A percentile compares a stretch with the other conserved stretches of the same genome.
phyloP scores from a whole-genome alignment of 37 sponge, comb jelly and placozoan genomes.

The Dysidea cf. avara region DNA sequence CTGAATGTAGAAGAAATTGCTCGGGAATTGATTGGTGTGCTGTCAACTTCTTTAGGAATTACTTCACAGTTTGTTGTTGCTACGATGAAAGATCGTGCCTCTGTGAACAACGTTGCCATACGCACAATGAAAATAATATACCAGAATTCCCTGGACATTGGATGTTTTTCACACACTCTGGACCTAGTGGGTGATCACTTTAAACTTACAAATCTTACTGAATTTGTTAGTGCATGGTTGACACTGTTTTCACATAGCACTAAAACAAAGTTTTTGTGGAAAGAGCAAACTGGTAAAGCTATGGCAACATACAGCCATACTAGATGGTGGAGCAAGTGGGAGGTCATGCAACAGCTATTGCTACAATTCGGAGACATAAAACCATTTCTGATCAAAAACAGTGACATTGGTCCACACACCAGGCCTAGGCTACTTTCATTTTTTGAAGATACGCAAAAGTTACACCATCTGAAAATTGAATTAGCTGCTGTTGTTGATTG shows the following conservation, averaged over 20 bases:
- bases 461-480: slow-evolving; percentile 18
- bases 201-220: slow-evolving; percentile 10
- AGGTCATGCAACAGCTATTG: slow-evolving; percentile 26
- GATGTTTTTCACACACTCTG: slow-evolving; percentile 60
- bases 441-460: slow-evolving; percentile 7
- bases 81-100: slow-evolving; percentile 35
- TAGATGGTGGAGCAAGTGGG: slow-evolving; percentile 64
- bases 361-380: slow-evolving; percentile 39
- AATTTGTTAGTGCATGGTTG: slow-evolving; percentile 34
- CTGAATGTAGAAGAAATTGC: slow-evolving; percentile 20
- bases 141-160: slow-evolving; percentile 22
- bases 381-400: slow-evolving; percentile 17
- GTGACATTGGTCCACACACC: slow-evolving; percentile 10
- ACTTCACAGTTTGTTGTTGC: slow-evolving; percentile 5
- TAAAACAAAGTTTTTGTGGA: slow-evolving; percentile 41
- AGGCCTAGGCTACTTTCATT: slow-evolving; percentile 26
- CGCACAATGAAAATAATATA: slow-evolving; percentile 28
- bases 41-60: too few relatives aligned
- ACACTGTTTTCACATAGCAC: slow-evolving; percentile 48
- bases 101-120: slow-evolving; percentile 36
- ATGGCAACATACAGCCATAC: slow-evolving; percentile 42
- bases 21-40: slow-evolving; percentile 16
- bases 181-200: slow-evolving; percentile 47
- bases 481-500: slow-evolving; percentile 40
- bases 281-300: slow-evolving; percentile 15